Base-by-base conservation (phyloP, 2,888 invertebrate genomes). In the Sacculina carcini region DNA sequence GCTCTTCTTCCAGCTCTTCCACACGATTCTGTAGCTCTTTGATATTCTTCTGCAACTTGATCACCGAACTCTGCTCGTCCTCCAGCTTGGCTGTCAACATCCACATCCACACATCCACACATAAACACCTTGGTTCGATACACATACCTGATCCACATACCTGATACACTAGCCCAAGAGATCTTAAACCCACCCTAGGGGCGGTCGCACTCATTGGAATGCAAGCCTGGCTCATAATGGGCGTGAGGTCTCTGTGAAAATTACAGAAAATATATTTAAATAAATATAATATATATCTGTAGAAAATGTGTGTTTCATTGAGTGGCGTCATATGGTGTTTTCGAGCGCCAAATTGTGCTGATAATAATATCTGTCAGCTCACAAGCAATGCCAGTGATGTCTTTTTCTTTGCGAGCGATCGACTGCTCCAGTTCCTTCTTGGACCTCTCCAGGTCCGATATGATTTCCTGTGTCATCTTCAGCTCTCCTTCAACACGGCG, bases 401-500 rank as follows among this genome's bases (percentile, higher is more conserved):
- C 98, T 74, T 85, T 85, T 74, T 98, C 98, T 74, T 96, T 98
- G 72, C 94, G 86, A 72, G 87, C 87, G 67, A 92, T 79, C 69
- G 86, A 84, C 71, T 87, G 87, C 69, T 92, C 90, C 63, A 92
- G 74, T 71, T 92, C 92, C 73, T 89, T 89, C 72, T 90, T 90
- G 76, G 89, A 87, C 69, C 90, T 83, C 71, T 89, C 89, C 69
- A 94, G 77, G 70, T 92, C 90, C 63, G 89, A 75, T 58, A 92
- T 89, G 62, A 89, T 89, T 72, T 94, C 92, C 71, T 92, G 90
- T 60, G 90, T 90, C 59, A 92, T 79, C 73, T 98, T 98, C 66
- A 98, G 78, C 73, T 98, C 98, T 58, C 90, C 90, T 71, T 98
- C 98, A 61, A 92, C 80, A 76, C 98, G 96, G 69, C 92, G 80